phyloP scores from a whole-genome alignment of 2,797 vertebrate genomes.

The Chaenodraco wilsoni region DNA sequence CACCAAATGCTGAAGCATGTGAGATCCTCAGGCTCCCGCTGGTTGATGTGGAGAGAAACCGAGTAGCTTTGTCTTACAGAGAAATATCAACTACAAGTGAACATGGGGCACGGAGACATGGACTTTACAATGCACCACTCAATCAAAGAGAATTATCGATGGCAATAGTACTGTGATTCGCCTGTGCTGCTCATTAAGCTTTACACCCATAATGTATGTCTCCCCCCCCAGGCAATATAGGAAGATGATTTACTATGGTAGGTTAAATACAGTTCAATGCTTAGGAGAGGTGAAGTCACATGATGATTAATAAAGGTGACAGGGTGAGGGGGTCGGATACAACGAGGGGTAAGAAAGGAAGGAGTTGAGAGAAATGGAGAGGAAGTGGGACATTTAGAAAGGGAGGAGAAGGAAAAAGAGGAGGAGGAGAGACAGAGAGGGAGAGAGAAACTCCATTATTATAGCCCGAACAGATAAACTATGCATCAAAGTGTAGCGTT shows the following conservation, averaged over 20 bases:
- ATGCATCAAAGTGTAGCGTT: conserved; percentile 73
- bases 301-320: conserved; percentile 43
- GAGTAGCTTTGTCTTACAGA: conserved; percentile 69
- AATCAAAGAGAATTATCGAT: conserved; percentile 82
- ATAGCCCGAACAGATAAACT: conserved; percentile 69
- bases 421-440: conserved; percentile 9
- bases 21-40: conserved; percentile 54
- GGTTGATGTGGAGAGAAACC: conserved; percentile 66
- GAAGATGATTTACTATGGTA: conserved; percentile 62
- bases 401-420: conserved; percentile 6
- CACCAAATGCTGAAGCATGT: conserved; percentile 54
- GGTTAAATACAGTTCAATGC: conserved; percentile 69
- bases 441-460: conserved; percentile 55
- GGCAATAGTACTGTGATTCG: conserved; percentile 62
- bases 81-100: conserved; percentile 78
- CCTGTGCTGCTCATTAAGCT: conserved; percentile 73
- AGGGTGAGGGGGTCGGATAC: conserved; percentile 23
- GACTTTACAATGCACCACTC: conserved; percentile 82
- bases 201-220: conserved; percentile 61
- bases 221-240: conserved; percentile 52
- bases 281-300: conserved; percentile 51
- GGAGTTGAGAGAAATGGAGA: too few relatives aligned
- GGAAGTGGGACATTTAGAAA: conserved; percentile 21
- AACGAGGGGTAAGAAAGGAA: neutral
- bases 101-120: conserved; percentile 69